Evolutionary conservation across 2,113 vertebrate genomes (phyloP), one percentile per base, ranked within the genome.

Genomic region (Pantherophis guttatus): DNA sequence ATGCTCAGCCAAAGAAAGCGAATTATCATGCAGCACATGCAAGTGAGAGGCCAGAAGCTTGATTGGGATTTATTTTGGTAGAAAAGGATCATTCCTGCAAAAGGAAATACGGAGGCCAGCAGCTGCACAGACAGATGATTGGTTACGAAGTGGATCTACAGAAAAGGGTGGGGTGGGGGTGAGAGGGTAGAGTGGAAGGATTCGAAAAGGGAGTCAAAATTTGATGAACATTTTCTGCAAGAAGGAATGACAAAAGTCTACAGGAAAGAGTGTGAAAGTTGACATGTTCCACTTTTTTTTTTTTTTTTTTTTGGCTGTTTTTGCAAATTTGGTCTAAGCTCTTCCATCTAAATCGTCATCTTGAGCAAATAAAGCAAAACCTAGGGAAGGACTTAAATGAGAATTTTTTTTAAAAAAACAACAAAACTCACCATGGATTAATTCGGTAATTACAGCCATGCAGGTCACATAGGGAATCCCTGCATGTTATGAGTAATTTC

Each of bases 231-330:
- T 59, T 95, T 96, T 97, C 97, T 97, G 98, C 97, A 96, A 96
- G 70, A 97, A 94, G 89, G 50, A 97, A 98, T 94, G 93, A 96
- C 96, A 97, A 96, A 95, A 90, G 88, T 90, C 96, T 96, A 96
- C 10, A 97, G 97, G 96, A 94, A 93, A 98, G 98, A 98, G 98
- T 98, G 98, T 98, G 98, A 98, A 98, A 99, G 98, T 98, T 98
- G 98, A 98, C 97, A 95, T 95, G 93, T 97, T 95, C 97, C 92
- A 95, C 94, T 90, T 96, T 97, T 94, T 95, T 95, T 94, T 10
- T 29, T n/a, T 15, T 12, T 29, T n/a, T 15, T 12, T 13, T 53
- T 15, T 3, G 11, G 11, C 29, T 15, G 1, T 70, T 70, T 70
- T 70, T 70, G 65, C 90, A 91, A 96, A 95, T 90, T 93, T 93